Percentiles rank a stretch among this genome's conserved stretches.
These are phyloP conservation scores for Chlorodrepanis virens DNA, from an alignment of 2,113 vertebrate species.

Conservation along the genomic window DNA sequence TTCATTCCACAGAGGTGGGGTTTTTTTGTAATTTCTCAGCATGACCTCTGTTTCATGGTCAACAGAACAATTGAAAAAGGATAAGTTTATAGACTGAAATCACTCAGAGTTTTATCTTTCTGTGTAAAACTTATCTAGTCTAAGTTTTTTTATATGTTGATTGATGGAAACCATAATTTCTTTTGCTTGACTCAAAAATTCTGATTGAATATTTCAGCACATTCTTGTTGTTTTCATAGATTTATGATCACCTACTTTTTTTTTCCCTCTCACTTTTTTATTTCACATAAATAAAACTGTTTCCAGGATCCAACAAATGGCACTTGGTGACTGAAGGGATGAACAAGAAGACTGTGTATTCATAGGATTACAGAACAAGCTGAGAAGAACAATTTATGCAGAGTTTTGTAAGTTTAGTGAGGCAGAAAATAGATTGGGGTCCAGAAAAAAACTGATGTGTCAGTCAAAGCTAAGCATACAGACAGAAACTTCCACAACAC, in stretches of 20 bases:
- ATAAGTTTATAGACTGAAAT: slow-evolving; percentile 41
- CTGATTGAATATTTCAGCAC: not conserved
- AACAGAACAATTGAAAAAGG: slow-evolving; percentile 49
- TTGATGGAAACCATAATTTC: slow-evolving; percentile 15
- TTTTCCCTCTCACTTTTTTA: rapidly evolving
- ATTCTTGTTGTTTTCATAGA: slow-evolving; percentile 49
- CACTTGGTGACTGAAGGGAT: slow-evolving; percentile 67
- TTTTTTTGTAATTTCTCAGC: slow-evolving; percentile 47
- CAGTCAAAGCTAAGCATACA: slow-evolving; percentile 74
- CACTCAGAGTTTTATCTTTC: slow-evolving; percentile 14
- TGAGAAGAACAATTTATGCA: slow-evolving; percentile 82
- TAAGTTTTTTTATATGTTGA: not conserved
- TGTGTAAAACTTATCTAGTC: not conserved
- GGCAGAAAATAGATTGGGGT: slow-evolving; percentile 87
- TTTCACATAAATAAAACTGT: slow-evolving; percentile 58
- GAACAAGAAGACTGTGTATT: slow-evolving; percentile 72
- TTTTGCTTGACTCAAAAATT: slow-evolving; percentile 47
- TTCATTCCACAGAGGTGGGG: not conserved
- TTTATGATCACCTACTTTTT: slow-evolving; percentile 29
- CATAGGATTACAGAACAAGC: slow-evolving; percentile 67
- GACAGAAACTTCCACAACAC: slow-evolving; percentile 44
- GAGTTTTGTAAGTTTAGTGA: slow-evolving; percentile 83
- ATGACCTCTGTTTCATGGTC: slow-evolving; percentile 54
- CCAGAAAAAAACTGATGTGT: slow-evolving; percentile 79
- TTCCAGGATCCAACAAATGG: slow-evolving; percentile 69